Conservation (phyloP, 1,140 invertebrate species). For the Gryllus bimaculatus region DNA sequence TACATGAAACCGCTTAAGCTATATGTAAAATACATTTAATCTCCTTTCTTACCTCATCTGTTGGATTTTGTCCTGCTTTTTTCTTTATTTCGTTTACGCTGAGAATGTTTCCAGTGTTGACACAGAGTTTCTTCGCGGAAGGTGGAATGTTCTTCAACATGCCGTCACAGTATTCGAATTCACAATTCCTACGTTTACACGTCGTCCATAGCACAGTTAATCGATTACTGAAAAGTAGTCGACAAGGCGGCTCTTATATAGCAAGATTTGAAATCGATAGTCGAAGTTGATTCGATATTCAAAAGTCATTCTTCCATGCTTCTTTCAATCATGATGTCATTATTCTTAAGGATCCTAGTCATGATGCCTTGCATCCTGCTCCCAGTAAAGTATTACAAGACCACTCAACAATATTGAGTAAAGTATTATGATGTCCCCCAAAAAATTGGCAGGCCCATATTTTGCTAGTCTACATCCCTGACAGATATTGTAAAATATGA, state of each 20-base stretch:
- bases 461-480: no score
- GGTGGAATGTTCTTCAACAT: constrained; percentile 19
- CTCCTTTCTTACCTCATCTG: constrained; percentile 57
- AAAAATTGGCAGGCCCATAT: no score
- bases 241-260: background rate
- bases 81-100: constrained; percentile 70
- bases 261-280: no score
- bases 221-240: background rate
- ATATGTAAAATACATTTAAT: constrained; percentile 7
- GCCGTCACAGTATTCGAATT: background rate
- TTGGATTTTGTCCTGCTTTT: constrained; percentile 69
- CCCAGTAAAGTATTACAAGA: no score
- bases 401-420: no score
- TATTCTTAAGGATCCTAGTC: no score
- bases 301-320: no score
- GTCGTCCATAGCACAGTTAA: background rate
- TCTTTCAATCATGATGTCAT: no score
- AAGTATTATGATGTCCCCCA: no score
- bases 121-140: constrained; percentile 32
- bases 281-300: no score
- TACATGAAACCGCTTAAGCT: constrained; percentile 11
- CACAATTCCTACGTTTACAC: background rate
- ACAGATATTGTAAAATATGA: no score
- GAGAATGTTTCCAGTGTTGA: constrained; percentile 81
- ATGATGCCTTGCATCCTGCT: no score